Conservation (phyloP, 1,140 invertebrate species). For the Schlechtendalia chinensis region DNA sequence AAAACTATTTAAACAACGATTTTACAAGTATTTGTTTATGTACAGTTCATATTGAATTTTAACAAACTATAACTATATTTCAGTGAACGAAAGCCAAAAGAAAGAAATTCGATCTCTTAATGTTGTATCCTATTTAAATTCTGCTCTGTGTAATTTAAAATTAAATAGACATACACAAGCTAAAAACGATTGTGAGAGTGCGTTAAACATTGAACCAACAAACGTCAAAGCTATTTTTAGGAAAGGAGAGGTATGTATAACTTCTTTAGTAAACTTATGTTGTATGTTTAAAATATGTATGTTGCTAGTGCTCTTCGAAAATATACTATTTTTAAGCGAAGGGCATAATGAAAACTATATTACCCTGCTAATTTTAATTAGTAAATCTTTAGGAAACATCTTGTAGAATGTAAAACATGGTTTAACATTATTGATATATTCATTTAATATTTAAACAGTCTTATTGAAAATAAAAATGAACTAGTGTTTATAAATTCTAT, state of each 20-base stretch:
- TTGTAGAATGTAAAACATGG: too few species aligned
- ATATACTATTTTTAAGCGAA: too few species aligned
- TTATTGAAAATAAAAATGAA: too few species aligned
- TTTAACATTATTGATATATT: too few species aligned
- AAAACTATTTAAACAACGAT: slow-evolving; percentile 61
- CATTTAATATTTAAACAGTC: too few species aligned
- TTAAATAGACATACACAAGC: slow-evolving; percentile 71
- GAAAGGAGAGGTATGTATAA: slow-evolving; percentile 67
- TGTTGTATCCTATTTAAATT: slow-evolving; percentile 76
- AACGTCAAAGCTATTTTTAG: slow-evolving; percentile 91
- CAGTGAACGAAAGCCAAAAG: slow-evolving; percentile 58
- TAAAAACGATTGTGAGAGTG: slow-evolving; percentile 68
- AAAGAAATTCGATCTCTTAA: slow-evolving; percentile 65
- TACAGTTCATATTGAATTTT: background rate
- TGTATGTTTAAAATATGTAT: too few species aligned
- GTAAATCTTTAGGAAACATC: too few species aligned
- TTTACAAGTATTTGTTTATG: slow-evolving; percentile 51
- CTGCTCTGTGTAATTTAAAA: slow-evolving; percentile 81
- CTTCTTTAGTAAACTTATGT: background rate
- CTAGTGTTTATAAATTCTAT: too few species aligned
- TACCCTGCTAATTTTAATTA: too few species aligned
- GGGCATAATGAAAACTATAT: too few species aligned
- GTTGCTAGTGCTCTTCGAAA: too few species aligned
- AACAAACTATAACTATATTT: slow-evolving; percentile 46
- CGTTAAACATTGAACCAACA: slow-evolving; percentile 70